Base-by-base conservation (phyloP, 2,888 invertebrate species). In the Lumbricus terrestris region DNA sequence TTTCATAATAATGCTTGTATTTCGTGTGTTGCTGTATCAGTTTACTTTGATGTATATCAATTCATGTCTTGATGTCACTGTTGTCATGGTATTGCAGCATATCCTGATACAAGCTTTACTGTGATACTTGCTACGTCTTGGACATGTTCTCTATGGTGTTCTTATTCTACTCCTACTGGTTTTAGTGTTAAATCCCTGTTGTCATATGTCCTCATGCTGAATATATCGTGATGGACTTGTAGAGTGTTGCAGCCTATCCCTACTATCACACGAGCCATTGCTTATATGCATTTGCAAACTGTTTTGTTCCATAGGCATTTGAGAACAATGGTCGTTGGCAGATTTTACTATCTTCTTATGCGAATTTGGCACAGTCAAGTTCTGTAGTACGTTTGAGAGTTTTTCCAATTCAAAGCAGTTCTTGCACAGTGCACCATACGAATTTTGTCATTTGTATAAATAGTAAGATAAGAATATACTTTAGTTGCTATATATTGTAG, bases 51-150 rank as follows among this genome's bases (percentile, higher is more conserved):
- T n/a, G n/a, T 29, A 69, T 69, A 29, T 69, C 69, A n/a, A n/a
- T 69, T n/a, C 69, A 69, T 69, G n/a, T 69, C 69, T 69, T n/a
- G n/a, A 69, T 69, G 16, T n/a, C n/a, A 69, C 69, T 69, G 69
- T 69, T 69, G 4, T 69, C 69, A n/a, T 13, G 29, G 13, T n/a
- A 69, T 11, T 69, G 69, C n/a, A n/a, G 29, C n/a, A n/a, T 69
- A n/a, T 69, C 69, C 29, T 69, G 69, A 69, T 69, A 11, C 69
- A 29, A 69, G 69, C 69, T 29, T 29, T n/a, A n/a, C 69, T 69
- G 69, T 69, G 69, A 69, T 69, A 69, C 69, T 69, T 69, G 69
- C 69, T 69, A 69, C n/a, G n/a, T 69, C 69, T 69, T 69, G n/a
- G n/a, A n/a, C 69, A 69, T 69, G 69, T n/a, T 69, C 69, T 69